Percentiles rank a stretch among this genome's conserved stretches.
These are phyloP conservation scores for Scomber scombrus DNA, from an alignment of 2,113 vertebrate genomes.

Conservation along the genomic window DNA sequence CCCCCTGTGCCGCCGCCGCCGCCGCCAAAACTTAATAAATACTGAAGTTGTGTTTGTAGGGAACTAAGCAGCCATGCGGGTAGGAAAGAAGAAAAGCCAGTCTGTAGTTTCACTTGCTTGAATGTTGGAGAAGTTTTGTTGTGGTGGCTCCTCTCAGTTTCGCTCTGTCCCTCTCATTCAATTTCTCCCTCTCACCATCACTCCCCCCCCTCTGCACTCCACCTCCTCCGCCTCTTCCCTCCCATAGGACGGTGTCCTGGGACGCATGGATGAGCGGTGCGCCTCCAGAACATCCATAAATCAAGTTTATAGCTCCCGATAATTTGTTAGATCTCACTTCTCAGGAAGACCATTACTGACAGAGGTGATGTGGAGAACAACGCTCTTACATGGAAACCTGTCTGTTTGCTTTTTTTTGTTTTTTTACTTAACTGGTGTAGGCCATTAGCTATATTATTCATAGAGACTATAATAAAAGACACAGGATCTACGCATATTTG, in stretches of 20 bases:
- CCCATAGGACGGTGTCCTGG: slow-evolving; percentile 66
- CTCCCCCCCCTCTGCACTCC: slow-evolving; percentile 73
- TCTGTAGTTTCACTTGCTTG: slow-evolving; percentile 68
- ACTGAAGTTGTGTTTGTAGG: slow-evolving; percentile 31
- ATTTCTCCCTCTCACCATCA: slow-evolving; percentile 79
- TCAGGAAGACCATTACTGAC: slow-evolving; percentile 31
- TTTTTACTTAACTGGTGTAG: neutral
- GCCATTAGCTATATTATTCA: neutral
- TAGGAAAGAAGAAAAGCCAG: slow-evolving; percentile 32
- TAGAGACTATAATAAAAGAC: neutral
- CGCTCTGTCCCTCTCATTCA: slow-evolving; percentile 81
- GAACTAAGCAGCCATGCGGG: slow-evolving; percentile 75
- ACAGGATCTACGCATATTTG: neutral
- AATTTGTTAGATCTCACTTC: slow-evolving; percentile 55
- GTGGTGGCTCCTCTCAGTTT: slow-evolving; percentile 70
- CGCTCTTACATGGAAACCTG: slow-evolving; percentile 22
- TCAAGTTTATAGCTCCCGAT: slow-evolving; percentile 58
- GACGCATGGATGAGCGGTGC: slow-evolving; percentile 47
- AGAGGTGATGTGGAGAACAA: neutral
- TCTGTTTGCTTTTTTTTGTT: neutral
- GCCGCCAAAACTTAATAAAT: slow-evolving; percentile 55
- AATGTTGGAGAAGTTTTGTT: slow-evolving; percentile 75
- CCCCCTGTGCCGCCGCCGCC: slow-evolving; percentile 67
- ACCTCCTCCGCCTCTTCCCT: slow-evolving; percentile 66
- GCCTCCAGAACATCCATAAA: slow-evolving; percentile 66